phyloP scores from a whole-genome alignment of 2,113 vertebrate genomes.

The Actinemys pallida region DNA sequence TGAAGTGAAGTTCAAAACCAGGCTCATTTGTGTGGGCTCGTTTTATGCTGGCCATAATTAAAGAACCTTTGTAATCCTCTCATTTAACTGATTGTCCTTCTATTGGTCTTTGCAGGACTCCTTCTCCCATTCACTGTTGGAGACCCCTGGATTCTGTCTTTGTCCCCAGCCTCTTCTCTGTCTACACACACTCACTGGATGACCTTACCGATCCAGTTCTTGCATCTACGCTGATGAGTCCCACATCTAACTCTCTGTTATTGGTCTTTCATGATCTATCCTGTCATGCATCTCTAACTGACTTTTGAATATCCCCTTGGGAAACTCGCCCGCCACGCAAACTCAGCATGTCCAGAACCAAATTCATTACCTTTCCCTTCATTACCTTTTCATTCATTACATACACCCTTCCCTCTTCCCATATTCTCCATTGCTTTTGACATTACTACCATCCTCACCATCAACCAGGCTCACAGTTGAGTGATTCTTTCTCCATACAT shows the following conservation, averaged over 20 bases:
- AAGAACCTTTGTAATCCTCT: neutral
- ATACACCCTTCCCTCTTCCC: neutral
- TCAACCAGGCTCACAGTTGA: neutral
- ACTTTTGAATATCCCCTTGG: neutral
- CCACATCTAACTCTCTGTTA: neutral
- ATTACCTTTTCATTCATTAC: too few species aligned
- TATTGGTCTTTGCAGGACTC: neutral
- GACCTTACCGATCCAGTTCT: neutral
- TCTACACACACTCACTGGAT: neutral
- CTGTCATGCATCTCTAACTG: neutral
- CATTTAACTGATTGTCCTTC: too few species aligned
- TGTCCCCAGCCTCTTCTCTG: neutral
- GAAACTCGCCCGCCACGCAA: accelerated
- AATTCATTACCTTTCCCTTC: neutral
- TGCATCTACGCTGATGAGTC: neutral
- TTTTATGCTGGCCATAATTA: neutral
- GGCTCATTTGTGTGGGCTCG: neutral
- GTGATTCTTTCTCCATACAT: neutral
- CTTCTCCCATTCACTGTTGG: neutral
- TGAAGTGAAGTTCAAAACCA: neutral
- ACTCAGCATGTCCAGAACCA: accelerated
- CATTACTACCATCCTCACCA: accelerated
- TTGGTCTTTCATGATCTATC: neutral
- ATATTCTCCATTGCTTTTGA: neutral
- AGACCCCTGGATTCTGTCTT: neutral